Evolutionary conservation across 1,140 invertebrate genomes (phyloP), one percentile per base, ranked within the genome.

Genomic region (Dermatophagoides farinae): DNA sequence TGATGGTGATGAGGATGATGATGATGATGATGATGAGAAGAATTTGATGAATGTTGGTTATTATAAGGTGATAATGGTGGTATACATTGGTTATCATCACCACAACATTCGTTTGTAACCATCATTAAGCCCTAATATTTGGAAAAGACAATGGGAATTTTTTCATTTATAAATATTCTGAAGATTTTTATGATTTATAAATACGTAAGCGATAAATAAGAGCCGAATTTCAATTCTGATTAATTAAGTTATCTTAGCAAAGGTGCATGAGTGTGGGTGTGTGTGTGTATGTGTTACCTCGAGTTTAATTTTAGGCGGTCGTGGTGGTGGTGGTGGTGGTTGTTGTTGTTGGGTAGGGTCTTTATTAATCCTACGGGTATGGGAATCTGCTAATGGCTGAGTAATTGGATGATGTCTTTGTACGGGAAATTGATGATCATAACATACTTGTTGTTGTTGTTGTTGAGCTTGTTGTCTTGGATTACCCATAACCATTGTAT

Each of bases 401-500:
- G 4, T 43, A 43, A 6, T 18, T 43, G 47, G 47, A 18, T 20
- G 12, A 16, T 18, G 47, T 18, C 12, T 20, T 20, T 50, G n/a
- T 4, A 12, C 1, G 2, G 1, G 11, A 50, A 31, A 50, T 4
- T 50, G n/a, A 38, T 41, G n/a, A 51, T n/a, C 40, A 54, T 64
- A 62, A 63, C 63, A 52, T 64, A 64, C 63, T 66, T 64, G 47
- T 31, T 14, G 25, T 20, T 55, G 66, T 37, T 66, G 65, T 16
- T 65, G 62, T 49, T 52, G 38, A n/a, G 14, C 14, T 23, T 55
- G 53, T 40, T 63, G 68, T 57, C 60, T 64, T 25, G 52, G 55
- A 64, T 64, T 65, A 53, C 64, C 64, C 39, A 66, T 64, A 1
- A 67, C 63, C 12, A 67, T 37, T 22, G 65, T 67, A 47, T 64